Base-by-base conservation (phyloP, 2,113 vertebrate species). In the Tragulus kanchil region DNA sequence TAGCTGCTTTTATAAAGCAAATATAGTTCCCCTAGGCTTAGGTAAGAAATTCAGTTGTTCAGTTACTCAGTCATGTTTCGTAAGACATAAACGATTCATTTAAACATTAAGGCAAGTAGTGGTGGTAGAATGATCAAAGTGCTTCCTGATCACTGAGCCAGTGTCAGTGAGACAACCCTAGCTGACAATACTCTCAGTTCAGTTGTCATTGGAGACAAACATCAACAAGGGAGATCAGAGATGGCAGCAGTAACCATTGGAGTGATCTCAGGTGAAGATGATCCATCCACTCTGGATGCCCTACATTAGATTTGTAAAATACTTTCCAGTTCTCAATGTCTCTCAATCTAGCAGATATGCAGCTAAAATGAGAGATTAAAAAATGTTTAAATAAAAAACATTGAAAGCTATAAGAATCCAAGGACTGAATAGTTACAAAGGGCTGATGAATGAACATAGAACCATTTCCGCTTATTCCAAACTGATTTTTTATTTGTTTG, bases 21-120 rank as follows among this genome's bases (percentile, higher is more conserved):
- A 84, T 59, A 26, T 15, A 36, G 21, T 78, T 75, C 62, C 84
- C 45, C 16, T 26, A 86, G 94, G 88, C 54, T 52, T 91, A 85
- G 0, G 3, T n/a, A 31, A 69, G 71, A 90, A 48, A 78, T 91
- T 21, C 50, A 21, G 64, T 45, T 79, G 58, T 16, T n/a, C n/a
- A n/a, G n/a, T n/a, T n/a, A n/a, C n/a, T n/a, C n/a, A n/a, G n/a
- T n/a, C n/a, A n/a, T n/a, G n/a, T n/a, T n/a, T n/a, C n/a, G n/a
- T n/a, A n/a, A n/a, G n/a, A n/a, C n/a, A n/a, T n/a, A n/a, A n/a
- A n/a, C n/a, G n/a, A n/a, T n/a, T n/a, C n/a, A n/a, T n/a, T n/a
- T n/a, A n/a, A n/a, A n/a, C n/a, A n/a, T n/a, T n/a, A 28, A 84
- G 17, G 48, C 28, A 54, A 23, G 8, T 23, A 6, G 15, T 15